Evolutionary conservation across 2,888 invertebrate species (phyloP).

Genomic region (Sabellastarte sp.): DNA sequence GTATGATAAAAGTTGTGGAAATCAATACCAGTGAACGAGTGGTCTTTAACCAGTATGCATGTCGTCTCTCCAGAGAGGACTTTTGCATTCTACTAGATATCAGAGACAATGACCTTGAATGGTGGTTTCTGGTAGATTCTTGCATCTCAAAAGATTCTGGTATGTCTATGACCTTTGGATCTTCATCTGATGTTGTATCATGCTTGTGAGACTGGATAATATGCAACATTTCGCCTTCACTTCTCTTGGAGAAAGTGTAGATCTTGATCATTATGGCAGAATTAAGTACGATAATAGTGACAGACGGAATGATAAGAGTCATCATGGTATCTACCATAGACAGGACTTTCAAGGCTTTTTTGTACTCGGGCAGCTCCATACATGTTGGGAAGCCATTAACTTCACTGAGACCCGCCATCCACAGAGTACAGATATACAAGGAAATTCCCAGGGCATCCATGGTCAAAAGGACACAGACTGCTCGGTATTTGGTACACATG

Average conservation of each 20-base stretch:
- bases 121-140: neutral
- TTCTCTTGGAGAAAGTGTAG: neutral
- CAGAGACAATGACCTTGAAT: neutral
- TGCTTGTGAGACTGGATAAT: neutral
- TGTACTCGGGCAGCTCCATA: neutral
- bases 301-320: neutral
- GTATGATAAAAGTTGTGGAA: constrained; percentile 16
- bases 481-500: constrained; percentile 12
- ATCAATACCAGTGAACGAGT: constrained; percentile 20
- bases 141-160: neutral
- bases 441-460: neutral
- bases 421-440: constrained; percentile 10
- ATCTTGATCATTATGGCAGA: neutral
- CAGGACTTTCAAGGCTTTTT: neutral
- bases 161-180: too few relatives aligned
- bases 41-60: constrained; percentile 2
- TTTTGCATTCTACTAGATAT: neutral
- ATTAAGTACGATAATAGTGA: neutral
- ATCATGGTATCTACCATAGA: neutral
- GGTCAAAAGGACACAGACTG: constrained; percentile 3
- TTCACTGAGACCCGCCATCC: constrained; percentile 7
- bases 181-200: neutral
- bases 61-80: neutral
- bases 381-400: neutral
- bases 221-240: neutral